Evolutionary conservation across 35 echinoderm and acorn worm genomes (phyloP).

Genomic region (Apostichopus parvimensis): DNA sequence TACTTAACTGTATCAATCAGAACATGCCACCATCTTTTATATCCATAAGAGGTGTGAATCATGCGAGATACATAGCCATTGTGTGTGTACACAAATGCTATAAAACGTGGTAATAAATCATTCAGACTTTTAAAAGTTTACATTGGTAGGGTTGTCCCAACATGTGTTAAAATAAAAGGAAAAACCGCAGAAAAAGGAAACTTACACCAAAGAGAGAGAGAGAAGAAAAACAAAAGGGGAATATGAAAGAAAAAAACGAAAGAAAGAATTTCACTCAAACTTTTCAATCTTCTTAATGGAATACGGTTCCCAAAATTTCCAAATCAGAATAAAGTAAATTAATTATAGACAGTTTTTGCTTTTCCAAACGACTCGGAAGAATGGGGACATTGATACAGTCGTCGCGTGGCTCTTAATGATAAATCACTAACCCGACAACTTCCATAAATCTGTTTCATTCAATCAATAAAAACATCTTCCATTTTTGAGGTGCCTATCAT

Average conservation of each 20-base stretch:
- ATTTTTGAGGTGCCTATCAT: conserved; percentile 24
- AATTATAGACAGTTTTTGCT: not conserved
- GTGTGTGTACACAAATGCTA: conserved; percentile 4
- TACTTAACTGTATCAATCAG: not conserved
- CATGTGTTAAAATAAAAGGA: not conserved
- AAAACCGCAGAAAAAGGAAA: too few species aligned
- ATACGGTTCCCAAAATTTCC: not conserved
- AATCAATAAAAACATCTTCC: conserved; percentile 45
- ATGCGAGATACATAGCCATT: not conserved
- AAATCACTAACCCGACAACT: not conserved
- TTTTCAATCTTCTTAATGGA: conserved; percentile 35
- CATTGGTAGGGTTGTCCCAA: not conserved
- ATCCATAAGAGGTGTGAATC: not conserved
- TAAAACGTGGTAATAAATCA: not conserved
- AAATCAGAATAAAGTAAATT: conserved; percentile 19
- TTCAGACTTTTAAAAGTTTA: not conserved
- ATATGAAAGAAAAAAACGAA: too few species aligned
- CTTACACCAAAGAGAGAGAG: too few species aligned
- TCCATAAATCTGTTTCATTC: conserved; percentile 16
- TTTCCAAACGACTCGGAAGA: not conserved
- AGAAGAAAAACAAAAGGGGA: too few species aligned
- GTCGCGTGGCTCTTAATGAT: not conserved
- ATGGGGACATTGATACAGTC: not conserved
- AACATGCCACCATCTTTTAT: not conserved
- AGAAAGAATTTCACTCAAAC: not conserved